Conservation (phyloP, 2,888 invertebrate genomes). For the Harpalus rufipes region DNA sequence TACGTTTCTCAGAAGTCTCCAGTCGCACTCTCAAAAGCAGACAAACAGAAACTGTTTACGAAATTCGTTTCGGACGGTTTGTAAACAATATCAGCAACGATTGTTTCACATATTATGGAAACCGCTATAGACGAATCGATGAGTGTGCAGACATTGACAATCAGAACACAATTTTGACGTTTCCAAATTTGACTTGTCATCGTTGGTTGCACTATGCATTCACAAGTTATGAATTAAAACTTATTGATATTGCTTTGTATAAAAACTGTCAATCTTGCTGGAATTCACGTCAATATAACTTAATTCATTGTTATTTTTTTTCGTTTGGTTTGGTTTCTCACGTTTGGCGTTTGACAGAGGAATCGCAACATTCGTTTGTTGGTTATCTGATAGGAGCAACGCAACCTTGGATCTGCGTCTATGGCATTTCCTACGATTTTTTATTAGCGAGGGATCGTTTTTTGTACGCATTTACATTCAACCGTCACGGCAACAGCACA, state of each 20-base stretch:
- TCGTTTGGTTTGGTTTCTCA: constrained; percentile 28
- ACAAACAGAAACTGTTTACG: constrained; percentile 64
- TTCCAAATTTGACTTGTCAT: constrained; percentile 45
- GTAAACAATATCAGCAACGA: constrained; percentile 60
- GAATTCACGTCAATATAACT: constrained; percentile 36
- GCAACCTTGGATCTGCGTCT: constrained; percentile 49
- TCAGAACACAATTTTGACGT: constrained; percentile 34
- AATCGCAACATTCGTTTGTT: constrained; percentile 40
- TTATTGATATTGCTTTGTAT: constrained; percentile 8
- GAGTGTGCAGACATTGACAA: constrained; percentile 37
- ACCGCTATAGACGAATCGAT: constrained; percentile 58
- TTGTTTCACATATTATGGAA: constrained; percentile 66
- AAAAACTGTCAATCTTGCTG: constrained; percentile 23
- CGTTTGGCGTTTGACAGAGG: constrained; percentile 45
- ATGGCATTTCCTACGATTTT: constrained; percentile 63
- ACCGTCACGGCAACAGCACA: constrained; percentile 61
- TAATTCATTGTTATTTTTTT: constrained; percentile 29
- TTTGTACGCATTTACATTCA: constrained; percentile 61
- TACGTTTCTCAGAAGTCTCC: constrained; percentile 42
- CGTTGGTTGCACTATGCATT: constrained; percentile 16
- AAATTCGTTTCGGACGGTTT: constrained; percentile 43
- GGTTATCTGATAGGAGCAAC: constrained; percentile 37
- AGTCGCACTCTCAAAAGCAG: constrained; percentile 48
- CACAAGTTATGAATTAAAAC: constrained; percentile 15
- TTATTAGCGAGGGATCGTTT: constrained; percentile 50